Evolutionary conservation across 2,797 vertebrate genomes (phyloP).

Genomic region (Borostomias antarcticus): DNA sequence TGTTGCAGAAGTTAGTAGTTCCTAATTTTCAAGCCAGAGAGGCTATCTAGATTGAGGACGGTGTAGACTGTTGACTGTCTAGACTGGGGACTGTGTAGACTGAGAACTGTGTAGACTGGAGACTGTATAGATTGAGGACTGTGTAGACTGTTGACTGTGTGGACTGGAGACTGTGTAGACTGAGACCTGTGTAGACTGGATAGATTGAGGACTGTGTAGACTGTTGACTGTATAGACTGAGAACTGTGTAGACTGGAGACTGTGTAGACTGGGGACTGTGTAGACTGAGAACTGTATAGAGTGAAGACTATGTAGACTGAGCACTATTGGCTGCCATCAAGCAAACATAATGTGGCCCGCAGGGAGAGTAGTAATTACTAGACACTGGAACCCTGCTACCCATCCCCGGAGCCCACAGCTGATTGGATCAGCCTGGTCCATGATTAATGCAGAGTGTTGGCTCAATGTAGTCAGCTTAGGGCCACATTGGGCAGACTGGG

Average conservation of each 20-base stretch:
- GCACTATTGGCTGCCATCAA: slow-evolving; percentile 24
- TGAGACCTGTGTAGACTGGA: too few species aligned
- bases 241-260: background rate
- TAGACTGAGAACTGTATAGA: too few species aligned
- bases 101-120: background rate
- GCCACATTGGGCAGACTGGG: slow-evolving; percentile 1
- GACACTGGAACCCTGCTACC: slow-evolving; percentile 13
- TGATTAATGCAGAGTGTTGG: background rate
- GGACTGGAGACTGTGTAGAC: too few species aligned
- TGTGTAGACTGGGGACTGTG: background rate
- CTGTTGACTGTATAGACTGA: background rate
- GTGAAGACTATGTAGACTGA: too few species aligned
- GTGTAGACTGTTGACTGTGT: too few species aligned
- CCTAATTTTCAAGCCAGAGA: background rate
- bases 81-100: background rate
- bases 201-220: too few species aligned
- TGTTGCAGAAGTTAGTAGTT: too few species aligned
- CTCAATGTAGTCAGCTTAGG: slow-evolving; percentile 15
- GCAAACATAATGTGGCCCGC: slow-evolving; percentile 30
- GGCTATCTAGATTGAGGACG: background rate
- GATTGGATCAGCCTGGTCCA: slow-evolving; percentile 26
- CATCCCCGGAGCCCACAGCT: slow-evolving; percentile 12
- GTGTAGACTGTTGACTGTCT: background rate
- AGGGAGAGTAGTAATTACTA: slow-evolving; percentile 32
- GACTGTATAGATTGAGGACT: too few species aligned